phyloP scores from a whole-genome alignment of 2,888 invertebrate genomes.

The Tetropium fuscum region DNA sequence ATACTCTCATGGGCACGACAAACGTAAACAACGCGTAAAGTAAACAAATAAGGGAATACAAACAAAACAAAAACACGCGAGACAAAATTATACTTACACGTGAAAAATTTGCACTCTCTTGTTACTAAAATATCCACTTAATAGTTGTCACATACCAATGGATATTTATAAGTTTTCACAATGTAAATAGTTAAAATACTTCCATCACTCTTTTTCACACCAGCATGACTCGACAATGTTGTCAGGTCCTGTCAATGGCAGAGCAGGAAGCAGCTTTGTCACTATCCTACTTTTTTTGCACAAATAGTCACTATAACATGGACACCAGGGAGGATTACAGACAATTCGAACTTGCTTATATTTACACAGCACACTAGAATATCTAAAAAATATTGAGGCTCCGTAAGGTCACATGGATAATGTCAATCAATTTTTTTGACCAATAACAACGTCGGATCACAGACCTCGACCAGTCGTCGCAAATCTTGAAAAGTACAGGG shows the following conservation, averaged over 20 bases:
- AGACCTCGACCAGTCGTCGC: slow-evolving; percentile 7
- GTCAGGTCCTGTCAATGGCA: neutral
- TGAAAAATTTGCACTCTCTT: neutral
- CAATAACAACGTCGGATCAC: neutral
- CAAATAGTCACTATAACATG: neutral
- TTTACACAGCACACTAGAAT: slow-evolving; percentile 10
- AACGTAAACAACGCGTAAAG: slow-evolving; percentile 27
- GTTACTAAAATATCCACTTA: slow-evolving; percentile 5
- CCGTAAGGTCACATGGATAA: slow-evolving; percentile 22
- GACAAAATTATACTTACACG: slow-evolving; percentile 6
- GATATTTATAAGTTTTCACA: slow-evolving; percentile 5
- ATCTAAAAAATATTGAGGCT: slow-evolving; percentile 20
- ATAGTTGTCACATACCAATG: neutral
- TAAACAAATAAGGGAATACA: slow-evolving; percentile 26
- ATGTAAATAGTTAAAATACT: neutral
- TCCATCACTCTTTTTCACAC: slow-evolving; percentile 18
- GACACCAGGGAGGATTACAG: neutral
- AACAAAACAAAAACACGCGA: slow-evolving; percentile 13
- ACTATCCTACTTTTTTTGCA: neutral
- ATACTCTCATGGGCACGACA: slow-evolving; percentile 18
- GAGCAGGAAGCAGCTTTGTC: neutral
- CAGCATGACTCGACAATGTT: slow-evolving; percentile 25
- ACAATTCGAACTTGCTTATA: neutral
- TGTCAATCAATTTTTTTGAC: slow-evolving; percentile 8
- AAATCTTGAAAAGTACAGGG: slow-evolving; percentile 1